Conservation (phyloP, 2,797 vertebrate species). For the Numenius phaeopus region DNA sequence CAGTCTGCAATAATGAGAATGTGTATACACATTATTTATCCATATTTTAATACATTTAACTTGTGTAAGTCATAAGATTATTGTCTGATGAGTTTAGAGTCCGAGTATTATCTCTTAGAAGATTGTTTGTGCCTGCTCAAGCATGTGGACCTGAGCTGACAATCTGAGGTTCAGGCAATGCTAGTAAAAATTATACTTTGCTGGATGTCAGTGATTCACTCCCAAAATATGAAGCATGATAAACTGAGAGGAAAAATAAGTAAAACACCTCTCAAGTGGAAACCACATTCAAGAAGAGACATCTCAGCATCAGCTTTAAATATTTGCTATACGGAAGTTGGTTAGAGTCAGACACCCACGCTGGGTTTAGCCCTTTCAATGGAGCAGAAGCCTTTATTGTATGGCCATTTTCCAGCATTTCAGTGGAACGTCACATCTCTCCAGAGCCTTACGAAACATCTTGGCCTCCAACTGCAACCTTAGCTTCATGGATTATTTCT, state of each 20-base stretch:
- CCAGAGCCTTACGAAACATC: constrained; percentile 29
- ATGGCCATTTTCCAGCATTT: constrained; percentile 43
- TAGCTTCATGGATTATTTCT: constrained; percentile 58
- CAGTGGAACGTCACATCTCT: constrained; percentile 22
- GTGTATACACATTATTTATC: not conserved
- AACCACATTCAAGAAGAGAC: constrained; percentile 25
- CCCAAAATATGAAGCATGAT: constrained; percentile 26
- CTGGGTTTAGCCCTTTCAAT: constrained; percentile 27
- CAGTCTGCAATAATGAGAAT: not conserved
- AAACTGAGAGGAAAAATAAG: constrained; percentile 18
- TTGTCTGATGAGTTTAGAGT: not conserved
- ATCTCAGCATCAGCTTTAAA: constrained; percentile 7
- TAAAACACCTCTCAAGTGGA: constrained; percentile 24
- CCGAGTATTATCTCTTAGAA: not conserved
- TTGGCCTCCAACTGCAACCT: constrained; percentile 32
- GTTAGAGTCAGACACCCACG: not conserved
- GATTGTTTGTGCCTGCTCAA: not conserved
- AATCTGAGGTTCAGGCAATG: not conserved
- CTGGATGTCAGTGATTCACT: constrained; percentile 33
- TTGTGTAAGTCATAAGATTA: not conserved
- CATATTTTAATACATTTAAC: not conserved
- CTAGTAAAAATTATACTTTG: constrained; percentile 52
- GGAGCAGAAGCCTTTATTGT: constrained; percentile 1
- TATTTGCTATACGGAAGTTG: not conserved
- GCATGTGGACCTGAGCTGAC: not conserved